Evolutionary conservation across 2,797 vertebrate species (phyloP), one percentile per base, ranked within the genome.

Genomic region (Lycodopsis pacificus): DNA sequence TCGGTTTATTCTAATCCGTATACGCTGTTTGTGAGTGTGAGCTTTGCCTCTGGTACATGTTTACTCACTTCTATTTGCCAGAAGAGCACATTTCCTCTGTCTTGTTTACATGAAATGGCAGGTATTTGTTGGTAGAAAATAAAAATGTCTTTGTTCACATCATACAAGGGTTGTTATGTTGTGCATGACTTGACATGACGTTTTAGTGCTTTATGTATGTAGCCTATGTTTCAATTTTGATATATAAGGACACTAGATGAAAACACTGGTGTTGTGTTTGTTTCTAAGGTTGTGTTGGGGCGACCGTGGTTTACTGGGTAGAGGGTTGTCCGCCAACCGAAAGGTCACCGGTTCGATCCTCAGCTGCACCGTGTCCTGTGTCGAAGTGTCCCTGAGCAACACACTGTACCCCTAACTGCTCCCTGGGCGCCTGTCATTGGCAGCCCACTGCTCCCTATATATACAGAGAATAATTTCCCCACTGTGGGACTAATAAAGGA

Each of bases 1-100:
- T 57, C 49, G 34, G 65, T 85, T 81, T 84, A 79, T 79, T 85
- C 58, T 75, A 53, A 78, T 80, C 56, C 64, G 69, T 62, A 48
- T 62, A 69, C 4, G 17, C 71, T 70, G 19, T 58, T 64, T 76
- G 36, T 67, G 22, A 69, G n/a, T 59, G 61, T 7, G 10, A 19
- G 48, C 51, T 30, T 56, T 65, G 9, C 10, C 56, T 71, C 22
- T 77, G 9, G 25, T 69, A 1, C 22, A 59, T 69, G 22, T 73
- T 44, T 59, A 64, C 38, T 40, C 25, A 10, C 5, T 27, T 38
- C 5, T 56, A 4, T 72, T 58, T 70, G 22, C 54, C 22, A 42
- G 34, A 44, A 7, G 32, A 73, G 40, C n/a, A 61, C 12, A 64
- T 63, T 53, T 76, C 27, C 25, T 46, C 12, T 38, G 4, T 56